phyloP scores from a whole-genome alignment of 2,113 vertebrate genomes.

The human region DNA sequence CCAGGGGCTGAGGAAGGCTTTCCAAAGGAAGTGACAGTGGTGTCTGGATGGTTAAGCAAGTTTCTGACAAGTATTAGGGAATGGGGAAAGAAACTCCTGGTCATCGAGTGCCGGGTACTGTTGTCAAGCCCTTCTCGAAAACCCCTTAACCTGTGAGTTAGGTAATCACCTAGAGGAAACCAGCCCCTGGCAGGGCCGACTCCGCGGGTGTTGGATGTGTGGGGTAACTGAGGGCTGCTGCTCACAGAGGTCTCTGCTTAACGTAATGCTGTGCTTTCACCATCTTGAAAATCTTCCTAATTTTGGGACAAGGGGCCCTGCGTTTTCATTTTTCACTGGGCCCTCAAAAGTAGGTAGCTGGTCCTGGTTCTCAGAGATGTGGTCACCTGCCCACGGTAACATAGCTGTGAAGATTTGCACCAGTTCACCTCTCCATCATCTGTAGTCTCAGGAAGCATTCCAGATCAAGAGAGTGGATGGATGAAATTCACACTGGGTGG shows the following conservation, averaged over 20 bases:
- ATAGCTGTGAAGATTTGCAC: background rate
- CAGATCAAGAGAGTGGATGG: background rate
- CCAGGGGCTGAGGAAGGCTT: background rate
- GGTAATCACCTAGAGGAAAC: background rate
- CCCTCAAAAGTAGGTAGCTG: background rate
- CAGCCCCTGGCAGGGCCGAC: fast-evolving
- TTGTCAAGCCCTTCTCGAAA: background rate
- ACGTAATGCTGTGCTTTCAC: background rate
- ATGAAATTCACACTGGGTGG: background rate
- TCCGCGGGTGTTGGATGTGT: fast-evolving
- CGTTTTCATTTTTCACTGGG: background rate
- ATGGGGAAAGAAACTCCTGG: background rate
- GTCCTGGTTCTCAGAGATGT: background rate
- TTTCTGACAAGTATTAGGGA: background rate
- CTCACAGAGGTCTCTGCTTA: background rate
- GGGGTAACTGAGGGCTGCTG: background rate
- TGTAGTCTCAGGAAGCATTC: background rate
- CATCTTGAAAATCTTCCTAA: background rate
- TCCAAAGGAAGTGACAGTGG: background rate
- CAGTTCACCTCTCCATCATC: background rate
- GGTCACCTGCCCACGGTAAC: background rate
- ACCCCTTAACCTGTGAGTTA: background rate
- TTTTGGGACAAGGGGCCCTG: background rate
- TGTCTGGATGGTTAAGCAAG: background rate
- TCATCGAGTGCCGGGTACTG: background rate